phyloP scores from a whole-genome alignment of 2,888 invertebrate genomes.

The Hydriomena furcata region DNA sequence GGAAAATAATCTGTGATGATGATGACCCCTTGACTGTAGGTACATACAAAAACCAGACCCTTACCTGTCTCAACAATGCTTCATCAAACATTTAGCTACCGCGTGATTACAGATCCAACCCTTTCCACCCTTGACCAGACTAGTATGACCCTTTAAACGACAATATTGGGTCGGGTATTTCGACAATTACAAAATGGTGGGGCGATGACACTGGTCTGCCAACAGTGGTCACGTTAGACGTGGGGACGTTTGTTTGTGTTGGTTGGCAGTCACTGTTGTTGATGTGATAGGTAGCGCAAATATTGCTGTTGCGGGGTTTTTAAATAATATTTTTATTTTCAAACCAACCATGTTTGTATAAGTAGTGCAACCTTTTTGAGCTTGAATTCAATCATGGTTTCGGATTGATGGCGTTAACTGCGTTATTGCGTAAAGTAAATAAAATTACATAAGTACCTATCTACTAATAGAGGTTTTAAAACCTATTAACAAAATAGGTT shows the following conservation, averaged over 20 bases:
- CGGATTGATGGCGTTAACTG: no score
- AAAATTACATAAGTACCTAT: no score
- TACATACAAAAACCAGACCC: background rate
- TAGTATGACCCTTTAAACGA: conserved; percentile 29
- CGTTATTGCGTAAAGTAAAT: no score
- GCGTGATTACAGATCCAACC: conserved; percentile 20
- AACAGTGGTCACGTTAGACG: conserved; percentile 34
- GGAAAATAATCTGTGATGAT: conserved; percentile 1
- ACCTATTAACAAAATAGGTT: no score
- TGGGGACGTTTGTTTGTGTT: conserved; percentile 30
- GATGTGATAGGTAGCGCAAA: conserved; percentile 20
- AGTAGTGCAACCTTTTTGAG: no score
- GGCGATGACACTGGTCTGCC: conserved; percentile 29
- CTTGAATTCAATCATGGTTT: no score
- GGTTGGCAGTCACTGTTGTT: conserved; percentile 30
- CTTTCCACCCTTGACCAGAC: conserved; percentile 6
- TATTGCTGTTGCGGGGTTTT: conserved; percentile 2
- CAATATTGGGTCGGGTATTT: conserved; percentile 28
- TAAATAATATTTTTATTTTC: background rate
- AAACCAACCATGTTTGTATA: background rate
- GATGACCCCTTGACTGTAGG: no score
- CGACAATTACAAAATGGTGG: conserved; percentile 33
- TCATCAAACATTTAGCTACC: conserved; percentile 21
- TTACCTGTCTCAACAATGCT: conserved; percentile 17
- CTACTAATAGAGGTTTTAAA: no score